phyloP scores from a whole-genome alignment of 2,797 vertebrate species.

The Morelia viridis region DNA sequence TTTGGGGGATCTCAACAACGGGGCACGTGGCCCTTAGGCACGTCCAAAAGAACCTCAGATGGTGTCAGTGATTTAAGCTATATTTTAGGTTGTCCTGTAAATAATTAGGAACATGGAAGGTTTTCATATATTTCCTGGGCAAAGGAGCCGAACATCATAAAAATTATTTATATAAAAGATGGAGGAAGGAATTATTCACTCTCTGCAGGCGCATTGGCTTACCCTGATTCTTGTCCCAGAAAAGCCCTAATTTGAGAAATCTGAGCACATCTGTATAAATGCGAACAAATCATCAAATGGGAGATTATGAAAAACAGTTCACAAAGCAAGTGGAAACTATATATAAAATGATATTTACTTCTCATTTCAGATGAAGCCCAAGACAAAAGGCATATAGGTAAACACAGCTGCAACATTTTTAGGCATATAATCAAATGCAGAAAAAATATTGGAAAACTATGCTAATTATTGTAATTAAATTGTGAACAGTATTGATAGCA shows the following conservation, averaged over 20 bases:
- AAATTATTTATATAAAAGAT: constrained; percentile 65
- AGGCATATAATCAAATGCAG: constrained; percentile 79
- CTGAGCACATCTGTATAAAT: constrained; percentile 65
- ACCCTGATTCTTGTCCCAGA: constrained; percentile 69
- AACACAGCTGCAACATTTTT: constrained; percentile 82
- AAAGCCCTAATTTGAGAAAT: constrained; percentile 62
- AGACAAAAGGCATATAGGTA: constrained; percentile 81
- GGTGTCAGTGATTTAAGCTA: constrained; percentile 19
- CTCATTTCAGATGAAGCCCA: constrained; percentile 74
- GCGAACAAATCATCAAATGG: constrained; percentile 70
- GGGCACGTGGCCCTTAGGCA: background rate
- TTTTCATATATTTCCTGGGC: constrained; percentile 51
- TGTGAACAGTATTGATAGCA: constrained; percentile 78
- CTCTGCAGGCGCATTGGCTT: constrained; percentile 59
- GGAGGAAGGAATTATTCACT: constrained; percentile 64
- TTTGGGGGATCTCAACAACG: background rate
- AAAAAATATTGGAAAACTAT: constrained; percentile 81
- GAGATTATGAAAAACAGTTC: constrained; percentile 75
- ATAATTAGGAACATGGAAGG: constrained; percentile 11
- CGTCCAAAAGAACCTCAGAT: constrained; percentile 15
- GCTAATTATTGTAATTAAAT: constrained; percentile 83
- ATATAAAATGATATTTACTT: constrained; percentile 79
- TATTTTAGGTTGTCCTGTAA: constrained; percentile 40
- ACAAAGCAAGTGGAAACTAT: constrained; percentile 80
- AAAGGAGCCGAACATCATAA: constrained; percentile 46